phyloP scores from a whole-genome alignment of 2,113 vertebrate genomes.

The Dasyurus viverrinus region DNA sequence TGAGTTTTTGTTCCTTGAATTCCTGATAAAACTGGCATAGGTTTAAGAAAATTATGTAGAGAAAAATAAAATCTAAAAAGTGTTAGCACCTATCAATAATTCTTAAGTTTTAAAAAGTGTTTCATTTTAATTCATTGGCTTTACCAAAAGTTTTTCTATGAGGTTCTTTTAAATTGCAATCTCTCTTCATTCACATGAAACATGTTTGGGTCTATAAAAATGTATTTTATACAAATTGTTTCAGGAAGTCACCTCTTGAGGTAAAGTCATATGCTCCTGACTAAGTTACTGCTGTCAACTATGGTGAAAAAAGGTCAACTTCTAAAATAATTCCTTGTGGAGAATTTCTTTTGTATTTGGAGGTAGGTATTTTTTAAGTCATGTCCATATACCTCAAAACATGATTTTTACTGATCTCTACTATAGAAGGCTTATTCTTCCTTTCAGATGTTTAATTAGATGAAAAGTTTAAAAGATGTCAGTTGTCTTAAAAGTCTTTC shows the following conservation, averaged over 20 bases:
- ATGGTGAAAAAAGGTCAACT: slow-evolving; percentile 2
- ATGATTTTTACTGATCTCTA: neutral
- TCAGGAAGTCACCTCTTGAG: slow-evolving; percentile 5
- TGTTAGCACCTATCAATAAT: neutral
- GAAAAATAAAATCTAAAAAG: too few relatives aligned
- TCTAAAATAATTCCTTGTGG: neutral
- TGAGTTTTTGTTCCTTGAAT: too few relatives aligned
- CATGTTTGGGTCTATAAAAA: slow-evolving; percentile 20
- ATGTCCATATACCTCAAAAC: neutral
- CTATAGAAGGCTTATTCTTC: slow-evolving; percentile 11
- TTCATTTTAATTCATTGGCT: slow-evolving; percentile 30
- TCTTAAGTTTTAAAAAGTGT: neutral
- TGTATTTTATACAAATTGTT: slow-evolving; percentile 33
- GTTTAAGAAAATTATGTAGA: too few relatives aligned
- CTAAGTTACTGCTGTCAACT: neutral
- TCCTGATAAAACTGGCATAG: too few relatives aligned
- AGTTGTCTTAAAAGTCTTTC: neutral
- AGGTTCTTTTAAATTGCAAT: slow-evolving; percentile 16
- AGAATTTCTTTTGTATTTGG: slow-evolving; percentile 2
- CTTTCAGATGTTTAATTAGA: neutral
- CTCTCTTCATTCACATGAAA: slow-evolving; percentile 32
- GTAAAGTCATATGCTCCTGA: neutral
- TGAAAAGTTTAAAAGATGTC: neutral
- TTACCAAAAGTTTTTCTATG: neutral
- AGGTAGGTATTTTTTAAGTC: neutral